Base-by-base conservation (phyloP, 2,113 vertebrate genomes). In the Takifugu flavidus region DNA sequence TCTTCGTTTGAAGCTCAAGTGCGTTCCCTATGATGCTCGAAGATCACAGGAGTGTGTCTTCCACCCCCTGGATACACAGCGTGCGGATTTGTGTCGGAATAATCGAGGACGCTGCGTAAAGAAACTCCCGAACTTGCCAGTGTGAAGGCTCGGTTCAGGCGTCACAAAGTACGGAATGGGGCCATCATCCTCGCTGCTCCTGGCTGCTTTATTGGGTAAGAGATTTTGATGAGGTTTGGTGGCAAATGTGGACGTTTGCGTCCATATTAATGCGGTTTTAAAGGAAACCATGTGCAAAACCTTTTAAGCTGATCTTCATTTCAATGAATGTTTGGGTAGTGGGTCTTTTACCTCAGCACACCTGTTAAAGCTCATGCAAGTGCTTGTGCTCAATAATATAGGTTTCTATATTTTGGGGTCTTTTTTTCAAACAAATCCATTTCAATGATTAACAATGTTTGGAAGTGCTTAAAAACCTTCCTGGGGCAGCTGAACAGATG, bases 161-260 rank as follows among this genome's bases (percentile, higher is more conserved):
- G 61, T 25, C 8, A 5, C 0, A 2, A 8, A 56, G 29, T 31
- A 51, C 70, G 51, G 53, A 34, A 88, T 88, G 87, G 74, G 60
- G 49, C 53, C 58, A 15, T 55, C 65, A 45, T 49, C 56, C n/a
- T 6, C 60, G 0, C 59, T 83, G 57, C 46, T 86, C 1, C 73
- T 88, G 14, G 2, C 74, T 26, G 72, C 62, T 54, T 45, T 80
- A 59, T 31, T 77, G 34, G 86, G 86, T 87, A 75, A 86, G 81
- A 63, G n/a, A 28, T 39, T 20, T 61, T 13, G 5, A 15, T 14
- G 11, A 26, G 2, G 28, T 25, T 3, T 51, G 29, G 20, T 29
- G 45, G 61, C 0, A 25, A n/a, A 28, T 29, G 14, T 34, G 0
- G 3, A 3, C 44, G 6, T 11, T 46, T 31, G 52, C 13, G 5